These are phyloP conservation scores for Macroteleia sp. DNA, from an alignment of 2,888 invertebrate species.

Conservation along the genomic window DNA sequence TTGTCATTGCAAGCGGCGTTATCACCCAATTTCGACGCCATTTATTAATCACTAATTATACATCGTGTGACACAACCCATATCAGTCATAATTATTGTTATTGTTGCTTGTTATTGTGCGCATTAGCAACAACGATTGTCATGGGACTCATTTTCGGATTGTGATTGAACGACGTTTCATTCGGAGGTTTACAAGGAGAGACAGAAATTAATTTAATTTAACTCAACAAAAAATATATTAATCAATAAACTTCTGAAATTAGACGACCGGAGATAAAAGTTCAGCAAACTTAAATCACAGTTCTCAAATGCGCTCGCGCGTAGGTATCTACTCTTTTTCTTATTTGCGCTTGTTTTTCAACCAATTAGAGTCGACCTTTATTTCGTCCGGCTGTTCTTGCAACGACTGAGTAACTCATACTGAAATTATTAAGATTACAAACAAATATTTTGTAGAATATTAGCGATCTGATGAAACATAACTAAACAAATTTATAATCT, in stretches of 20 bases:
- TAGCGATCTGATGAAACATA: no score
- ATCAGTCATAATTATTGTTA: constrained; percentile 28
- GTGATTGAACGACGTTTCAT: constrained; percentile 2
- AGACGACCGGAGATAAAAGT: constrained; percentile 20
- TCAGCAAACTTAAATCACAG: constrained; percentile 33
- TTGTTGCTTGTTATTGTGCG: constrained; percentile 11
- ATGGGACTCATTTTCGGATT: constrained; percentile 12
- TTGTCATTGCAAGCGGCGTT: constrained; percentile 23
- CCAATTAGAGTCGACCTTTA: no score
- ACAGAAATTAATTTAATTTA: not conserved
- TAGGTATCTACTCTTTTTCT: not conserved
- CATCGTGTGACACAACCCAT: not conserved
- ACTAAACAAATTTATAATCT: not conserved
- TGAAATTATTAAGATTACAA: no score
- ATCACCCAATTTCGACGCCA: constrained; percentile 31
- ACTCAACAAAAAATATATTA: constrained; percentile 8
- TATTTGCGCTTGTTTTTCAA: constrained; percentile 33
- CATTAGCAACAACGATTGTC: constrained; percentile 31
- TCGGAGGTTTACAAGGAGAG: not conserved
- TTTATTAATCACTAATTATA: constrained; percentile 40
- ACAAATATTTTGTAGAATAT: no score
- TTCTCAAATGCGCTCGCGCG: constrained; percentile 15
- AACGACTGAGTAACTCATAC: no score
- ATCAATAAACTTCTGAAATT: constrained; percentile 36
- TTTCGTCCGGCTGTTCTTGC: no score